These are phyloP conservation scores for Rhinichthys klamathensis DNA, from an alignment of 2,113 vertebrate genomes.

Conservation along the genomic window DNA sequence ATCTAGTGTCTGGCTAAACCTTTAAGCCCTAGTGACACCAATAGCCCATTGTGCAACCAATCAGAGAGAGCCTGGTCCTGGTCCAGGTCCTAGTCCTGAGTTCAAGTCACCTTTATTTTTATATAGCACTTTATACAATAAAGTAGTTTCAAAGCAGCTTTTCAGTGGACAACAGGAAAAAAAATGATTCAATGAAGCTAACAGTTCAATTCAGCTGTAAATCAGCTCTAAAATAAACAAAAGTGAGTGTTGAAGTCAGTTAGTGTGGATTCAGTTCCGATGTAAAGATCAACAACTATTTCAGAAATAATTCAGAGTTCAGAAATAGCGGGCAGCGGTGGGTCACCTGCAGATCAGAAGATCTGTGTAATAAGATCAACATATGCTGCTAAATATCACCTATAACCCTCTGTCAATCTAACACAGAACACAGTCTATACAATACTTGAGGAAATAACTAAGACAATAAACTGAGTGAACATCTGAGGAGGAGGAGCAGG, in stretches of 20 bases:
- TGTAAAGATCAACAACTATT: too few species aligned
- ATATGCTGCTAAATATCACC: slow-evolving; percentile 22
- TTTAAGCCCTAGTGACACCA: neutral
- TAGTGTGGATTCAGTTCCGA: too few species aligned
- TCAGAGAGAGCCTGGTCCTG: neutral
- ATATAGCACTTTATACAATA: too few species aligned
- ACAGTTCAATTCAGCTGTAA: too few species aligned
- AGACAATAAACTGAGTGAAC: slow-evolving; percentile 1
- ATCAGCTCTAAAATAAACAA: too few species aligned
- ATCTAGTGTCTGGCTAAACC: neutral
- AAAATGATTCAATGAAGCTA: too few species aligned
- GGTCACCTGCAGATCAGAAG: slow-evolving; percentile 9
- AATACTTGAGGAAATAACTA: neutral
- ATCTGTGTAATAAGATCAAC: neutral
- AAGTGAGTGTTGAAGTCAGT: too few species aligned
- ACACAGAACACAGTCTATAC: neutral
- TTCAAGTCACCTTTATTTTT: too few species aligned
- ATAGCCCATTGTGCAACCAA: neutral
- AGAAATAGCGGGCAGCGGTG: neutral
- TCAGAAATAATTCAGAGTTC: too few species aligned
- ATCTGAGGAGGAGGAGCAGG: slow-evolving; percentile 18
- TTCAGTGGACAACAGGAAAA: too few species aligned
- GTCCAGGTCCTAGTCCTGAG: too few species aligned
- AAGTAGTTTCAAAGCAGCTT: too few species aligned
- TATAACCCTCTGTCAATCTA: slow-evolving; percentile 14